Percentiles rank a stretch among this genome's conserved stretches.
These are phyloP conservation scores for Noctilio leporinus DNA, from an alignment of 2,113 vertebrate species.

Conservation along the genomic window DNA sequence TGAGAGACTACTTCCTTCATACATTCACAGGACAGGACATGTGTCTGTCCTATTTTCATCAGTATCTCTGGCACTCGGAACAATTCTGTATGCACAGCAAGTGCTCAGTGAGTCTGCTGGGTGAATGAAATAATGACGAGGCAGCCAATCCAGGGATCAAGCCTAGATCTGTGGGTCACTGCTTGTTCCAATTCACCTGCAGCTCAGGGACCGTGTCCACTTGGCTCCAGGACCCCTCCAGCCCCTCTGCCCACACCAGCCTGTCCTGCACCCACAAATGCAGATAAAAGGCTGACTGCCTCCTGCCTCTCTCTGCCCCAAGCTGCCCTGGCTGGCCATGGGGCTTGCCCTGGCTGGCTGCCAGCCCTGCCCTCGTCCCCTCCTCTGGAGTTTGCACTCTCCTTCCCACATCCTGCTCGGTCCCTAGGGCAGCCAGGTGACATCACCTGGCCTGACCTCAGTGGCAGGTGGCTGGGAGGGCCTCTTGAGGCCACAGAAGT, in stretches of 20 bases:
- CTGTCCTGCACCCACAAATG: neutral
- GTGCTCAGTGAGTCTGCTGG: neutral
- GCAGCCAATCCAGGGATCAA: neutral
- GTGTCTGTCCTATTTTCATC: neutral
- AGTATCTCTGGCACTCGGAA: neutral
- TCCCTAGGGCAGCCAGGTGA: slow-evolving; percentile 46
- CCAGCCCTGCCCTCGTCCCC: slow-evolving; percentile 9
- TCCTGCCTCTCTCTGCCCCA: neutral
- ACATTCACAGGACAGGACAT: neutral
- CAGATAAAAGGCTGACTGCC: slow-evolving; percentile 21
- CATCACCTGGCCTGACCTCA: slow-evolving; percentile 51
- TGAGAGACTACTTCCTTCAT: neutral
- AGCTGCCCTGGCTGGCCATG: neutral
- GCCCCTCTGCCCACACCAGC: neutral
- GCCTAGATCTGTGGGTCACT: neutral
- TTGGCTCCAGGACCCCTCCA: neutral
- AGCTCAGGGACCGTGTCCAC: neutral
- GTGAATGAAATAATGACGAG: neutral
- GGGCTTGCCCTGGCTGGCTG: neutral
- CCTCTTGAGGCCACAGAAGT: neutral
- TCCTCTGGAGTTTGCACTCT: slow-evolving; percentile 53
- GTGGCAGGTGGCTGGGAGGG: neutral
- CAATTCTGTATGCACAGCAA: neutral
- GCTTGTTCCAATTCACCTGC: neutral
- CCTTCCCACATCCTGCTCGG: slow-evolving; percentile 45